Evolutionary conservation across 1,140 invertebrate genomes (phyloP), one percentile per base, ranked within the genome.

Genomic region (Ips nitidus): DNA sequence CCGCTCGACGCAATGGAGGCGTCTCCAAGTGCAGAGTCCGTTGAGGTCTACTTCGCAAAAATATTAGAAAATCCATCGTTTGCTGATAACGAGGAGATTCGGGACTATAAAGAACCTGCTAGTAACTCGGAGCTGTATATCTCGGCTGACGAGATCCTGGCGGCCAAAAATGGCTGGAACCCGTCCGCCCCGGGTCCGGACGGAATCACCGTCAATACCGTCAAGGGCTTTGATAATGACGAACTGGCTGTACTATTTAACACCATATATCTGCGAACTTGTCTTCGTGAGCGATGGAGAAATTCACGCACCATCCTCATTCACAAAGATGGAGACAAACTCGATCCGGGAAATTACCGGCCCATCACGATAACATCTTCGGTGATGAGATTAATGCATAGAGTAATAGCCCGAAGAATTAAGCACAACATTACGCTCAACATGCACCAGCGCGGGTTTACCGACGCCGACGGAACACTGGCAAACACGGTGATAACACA

Each of bases 151-250:
- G 52, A 65, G 8, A 40, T 53, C 5, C 50, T 4, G 36, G 45
- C 2, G 4, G 47, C 69, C 39, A 42, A 37, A 2, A 50, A 1
- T 2, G 41, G 36, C 7, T 74, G 71, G 73, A 53, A 37, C 1
- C 56, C 42, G 22, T 73, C 72, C 2, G 66, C 72, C 41, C 61
- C 72, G 1, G 72, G 74, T 4, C 66, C 61, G 0, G 72, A 75
- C 45, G 72, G 74, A 1, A 66, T 73, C 39, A 72, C 69, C 43
- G 60, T 74, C 5, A 2, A 1, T 7, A 22, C 39, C 8, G 61
- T 65, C 2, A 72, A 73, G 50, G 61, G 50, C 22, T 53, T 42
- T 47, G 43, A 60, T n/a, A 40, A 4, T 22, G 3, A 8, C 4
- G 4, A 45, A 1, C 38, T 72, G 7, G 52, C 1, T 1, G n/a